Evolutionary conservation across 2,113 vertebrate species (phyloP).

Genomic region (Phaethon lepturus): DNA sequence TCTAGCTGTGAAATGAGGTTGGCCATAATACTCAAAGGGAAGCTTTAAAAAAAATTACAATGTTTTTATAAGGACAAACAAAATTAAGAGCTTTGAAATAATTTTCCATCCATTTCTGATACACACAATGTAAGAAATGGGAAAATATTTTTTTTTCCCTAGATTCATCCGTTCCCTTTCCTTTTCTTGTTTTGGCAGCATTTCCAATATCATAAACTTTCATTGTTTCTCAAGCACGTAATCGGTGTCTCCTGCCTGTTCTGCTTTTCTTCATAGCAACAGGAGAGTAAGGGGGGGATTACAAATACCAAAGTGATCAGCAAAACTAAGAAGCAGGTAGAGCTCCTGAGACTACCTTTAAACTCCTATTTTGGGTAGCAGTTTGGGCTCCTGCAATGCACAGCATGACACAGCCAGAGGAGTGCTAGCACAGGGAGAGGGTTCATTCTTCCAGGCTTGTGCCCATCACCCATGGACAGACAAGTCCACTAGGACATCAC

Average conservation of each 20-base stretch:
- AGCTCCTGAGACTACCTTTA: background rate
- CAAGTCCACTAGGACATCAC: background rate
- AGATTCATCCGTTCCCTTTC: background rate
- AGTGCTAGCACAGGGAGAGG: background rate
- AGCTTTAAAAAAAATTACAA: background rate
- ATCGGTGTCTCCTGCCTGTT: background rate
- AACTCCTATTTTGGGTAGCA: background rate
- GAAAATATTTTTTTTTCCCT: background rate
- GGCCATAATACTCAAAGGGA: background rate
- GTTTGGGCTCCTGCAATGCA: background rate
- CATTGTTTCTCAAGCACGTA: background rate
- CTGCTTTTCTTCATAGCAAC: background rate
- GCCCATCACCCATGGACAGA: background rate
- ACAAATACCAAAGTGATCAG: background rate
- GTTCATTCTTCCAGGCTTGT: background rate
- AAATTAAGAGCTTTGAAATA: slow-evolving; percentile 40
- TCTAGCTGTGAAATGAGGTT: slow-evolving; percentile 23
- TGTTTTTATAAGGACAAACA: slow-evolving; percentile 17
- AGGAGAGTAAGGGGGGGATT: background rate
- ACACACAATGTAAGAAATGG: background rate
- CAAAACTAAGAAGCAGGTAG: background rate
- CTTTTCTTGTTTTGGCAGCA: slow-evolving; percentile 27
- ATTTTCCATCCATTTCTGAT: slow-evolving; percentile 12
- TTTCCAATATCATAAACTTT: background rate
- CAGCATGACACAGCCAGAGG: background rate